Conservation (phyloP, 1,140 invertebrate genomes). For the Hycleus cichorii region DNA sequence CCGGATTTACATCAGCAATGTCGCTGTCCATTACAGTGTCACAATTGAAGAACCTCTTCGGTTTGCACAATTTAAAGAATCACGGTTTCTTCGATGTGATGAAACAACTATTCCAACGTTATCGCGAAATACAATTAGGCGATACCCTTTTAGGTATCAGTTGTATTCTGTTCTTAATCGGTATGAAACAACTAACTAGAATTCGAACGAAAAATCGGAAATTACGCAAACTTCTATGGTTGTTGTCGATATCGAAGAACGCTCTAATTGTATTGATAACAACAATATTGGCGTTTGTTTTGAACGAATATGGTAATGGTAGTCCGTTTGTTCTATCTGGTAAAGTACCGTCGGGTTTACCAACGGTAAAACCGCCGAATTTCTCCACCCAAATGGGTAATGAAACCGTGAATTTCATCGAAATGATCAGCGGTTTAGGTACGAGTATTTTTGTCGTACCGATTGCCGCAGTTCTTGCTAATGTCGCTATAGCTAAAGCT, state of each 20-base stretch:
- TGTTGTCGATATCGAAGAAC: conserved; percentile 68
- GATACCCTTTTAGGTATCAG: conserved; percentile 58
- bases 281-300: conserved; percentile 51
- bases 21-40: conserved; percentile 84
- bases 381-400: conserved; percentile 45
- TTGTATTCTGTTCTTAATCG: conserved; percentile 57
- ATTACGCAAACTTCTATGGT: conserved; percentile 56
- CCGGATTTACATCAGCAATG: conserved; percentile 88
- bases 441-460: conserved; percentile 67
- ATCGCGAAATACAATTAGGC: conserved; percentile 45
- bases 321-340: conserved; percentile 52
- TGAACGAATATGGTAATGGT: conserved; percentile 40
- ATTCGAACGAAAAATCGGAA: conserved; percentile 43
- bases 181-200: conserved; percentile 60
- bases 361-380: conserved; percentile 48
- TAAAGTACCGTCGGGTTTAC: conserved; percentile 56
- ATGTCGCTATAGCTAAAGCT: conserved; percentile 82
- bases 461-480: conserved; percentile 72
- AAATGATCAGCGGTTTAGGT: conserved; percentile 60
- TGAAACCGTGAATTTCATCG: conserved; percentile 51
- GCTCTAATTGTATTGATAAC: conserved; percentile 69
- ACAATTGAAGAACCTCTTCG: conserved; percentile 79
- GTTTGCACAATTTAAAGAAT: conserved; percentile 55
- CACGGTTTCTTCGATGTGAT: conserved; percentile 52
- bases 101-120: conserved; percentile 50